Evolutionary conservation across 1,140 invertebrate genomes (phyloP), one percentile per base, ranked within the genome.

Genomic region (Pseudoatta argentina): DNA sequence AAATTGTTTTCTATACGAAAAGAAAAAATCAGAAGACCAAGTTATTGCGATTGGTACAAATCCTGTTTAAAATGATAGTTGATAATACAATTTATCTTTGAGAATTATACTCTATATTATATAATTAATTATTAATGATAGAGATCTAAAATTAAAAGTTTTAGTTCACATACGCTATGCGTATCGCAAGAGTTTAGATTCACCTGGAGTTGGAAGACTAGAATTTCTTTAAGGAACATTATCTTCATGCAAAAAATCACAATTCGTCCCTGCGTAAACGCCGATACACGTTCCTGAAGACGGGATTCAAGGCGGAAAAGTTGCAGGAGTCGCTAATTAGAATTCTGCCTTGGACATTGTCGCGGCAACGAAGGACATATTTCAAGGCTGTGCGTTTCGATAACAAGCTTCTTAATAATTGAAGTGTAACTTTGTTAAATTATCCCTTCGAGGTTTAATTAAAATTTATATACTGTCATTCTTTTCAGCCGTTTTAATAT

Each of bases 401-500:
- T 69, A 69, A 69, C 64, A 48, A 51, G 39, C 8, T 48, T 44
- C 24, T 77, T n/a, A 27, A 48, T 77, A 63, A 77, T 44, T 10
- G 24, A 77, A 63, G 57, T 24, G 73, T 63, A 63, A 77, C 34
- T 61, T 77, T 77, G 73, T 24, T 14, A 77, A 76, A 77, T 77
- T 77, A 77, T 44, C 10, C 8, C 12, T 44, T n/a, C 8, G 21
- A 24, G 14, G 66, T 4, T 76, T 77, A 63, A 76, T 63, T 77
- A 77, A 77, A 77, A 21, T 63, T 61, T 61, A 77, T 44, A 34
- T 44, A 44, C 34, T 48, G 73, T 14, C 55, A 44, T 44, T 1
- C 34, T 63, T 77, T 63, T 18, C 34, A 67, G 10, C 4, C 16
- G 21, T 44, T 77, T 63, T 63, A 63, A 77, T 44, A 63, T 76